Evolutionary conservation across 2,113 vertebrate genomes (phyloP).

Genomic region (Tichodroma muraria): DNA sequence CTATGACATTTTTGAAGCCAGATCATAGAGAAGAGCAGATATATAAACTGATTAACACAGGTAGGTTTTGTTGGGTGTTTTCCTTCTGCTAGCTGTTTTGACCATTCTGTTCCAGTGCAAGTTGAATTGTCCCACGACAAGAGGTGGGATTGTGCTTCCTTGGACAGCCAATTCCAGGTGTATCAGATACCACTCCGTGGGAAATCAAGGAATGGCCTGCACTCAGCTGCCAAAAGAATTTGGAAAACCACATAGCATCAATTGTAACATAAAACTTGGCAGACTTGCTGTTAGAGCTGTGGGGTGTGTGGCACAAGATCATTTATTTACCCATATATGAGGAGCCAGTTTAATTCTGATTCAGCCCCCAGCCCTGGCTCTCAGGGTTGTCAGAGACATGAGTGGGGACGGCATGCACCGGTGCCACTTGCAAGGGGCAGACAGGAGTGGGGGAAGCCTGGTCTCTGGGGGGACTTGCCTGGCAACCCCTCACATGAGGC

Average conservation of each 20-base stretch:
- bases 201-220: background rate
- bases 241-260: background rate
- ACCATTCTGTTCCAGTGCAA: background rate
- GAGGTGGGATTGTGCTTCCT: background rate
- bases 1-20: background rate
- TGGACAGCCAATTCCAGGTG: background rate
- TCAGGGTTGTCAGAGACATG: background rate
- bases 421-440: background rate
- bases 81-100: background rate
- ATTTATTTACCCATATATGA: background rate
- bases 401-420: rapidly evolving
- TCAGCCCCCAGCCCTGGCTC: background rate
- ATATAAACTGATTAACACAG: background rate
- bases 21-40: background rate
- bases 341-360: background rate
- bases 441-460: background rate
- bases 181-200: background rate
- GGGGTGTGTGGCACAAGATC: too few species aligned
- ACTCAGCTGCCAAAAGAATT: background rate
- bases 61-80: background rate
- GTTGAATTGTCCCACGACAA: background rate
- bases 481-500: background rate
- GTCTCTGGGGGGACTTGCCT: rapidly evolving
- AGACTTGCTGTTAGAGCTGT: background rate
- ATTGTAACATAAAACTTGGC: too few species aligned